A percentile compares a stretch with the other conserved stretches of the same genome.
phyloP scores from a whole-genome alignment of 2,113 vertebrate species.

The Crotalus tigris region DNA sequence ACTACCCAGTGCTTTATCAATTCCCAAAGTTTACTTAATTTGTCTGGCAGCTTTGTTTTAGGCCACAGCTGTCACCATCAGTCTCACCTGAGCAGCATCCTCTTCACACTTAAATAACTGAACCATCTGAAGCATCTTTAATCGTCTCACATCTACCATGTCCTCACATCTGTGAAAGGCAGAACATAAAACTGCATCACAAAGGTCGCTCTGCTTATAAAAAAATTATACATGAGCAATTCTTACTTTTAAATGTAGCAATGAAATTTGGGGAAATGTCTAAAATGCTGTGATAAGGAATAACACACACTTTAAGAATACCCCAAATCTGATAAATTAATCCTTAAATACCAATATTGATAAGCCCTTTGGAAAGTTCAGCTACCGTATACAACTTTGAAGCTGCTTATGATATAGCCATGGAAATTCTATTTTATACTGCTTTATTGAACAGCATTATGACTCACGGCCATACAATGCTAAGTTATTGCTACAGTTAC shows the following conservation, averaged over 20 bases:
- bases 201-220: not conserved
- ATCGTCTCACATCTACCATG: conserved; percentile 88
- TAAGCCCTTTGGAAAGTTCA: not conserved
- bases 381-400: not conserved
- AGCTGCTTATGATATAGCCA: not conserved
- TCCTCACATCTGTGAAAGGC: conserved; percentile 81
- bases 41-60: not conserved
- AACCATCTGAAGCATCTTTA: conserved; percentile 99
- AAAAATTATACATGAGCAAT: not conserved
- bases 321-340: not conserved
- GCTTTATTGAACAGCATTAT: not conserved
- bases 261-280: conserved; percentile 3
- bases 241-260: not conserved
- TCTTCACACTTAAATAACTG: conserved; percentile 99
- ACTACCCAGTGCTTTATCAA: not conserved
- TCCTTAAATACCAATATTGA: not conserved
- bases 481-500: not conserved
- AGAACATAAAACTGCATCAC: conserved; percentile 24
- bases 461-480: not conserved
- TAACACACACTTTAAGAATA: not conserved
- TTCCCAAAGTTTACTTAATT: not conserved
- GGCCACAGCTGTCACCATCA: not conserved
- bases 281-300: not conserved
- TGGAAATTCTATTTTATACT: not conserved
- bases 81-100: conserved; percentile 85